These are phyloP conservation scores for Sebastes trivittatus DNA, from an alignment of 2,797 vertebrate genomes.

Conservation along the genomic window DNA sequence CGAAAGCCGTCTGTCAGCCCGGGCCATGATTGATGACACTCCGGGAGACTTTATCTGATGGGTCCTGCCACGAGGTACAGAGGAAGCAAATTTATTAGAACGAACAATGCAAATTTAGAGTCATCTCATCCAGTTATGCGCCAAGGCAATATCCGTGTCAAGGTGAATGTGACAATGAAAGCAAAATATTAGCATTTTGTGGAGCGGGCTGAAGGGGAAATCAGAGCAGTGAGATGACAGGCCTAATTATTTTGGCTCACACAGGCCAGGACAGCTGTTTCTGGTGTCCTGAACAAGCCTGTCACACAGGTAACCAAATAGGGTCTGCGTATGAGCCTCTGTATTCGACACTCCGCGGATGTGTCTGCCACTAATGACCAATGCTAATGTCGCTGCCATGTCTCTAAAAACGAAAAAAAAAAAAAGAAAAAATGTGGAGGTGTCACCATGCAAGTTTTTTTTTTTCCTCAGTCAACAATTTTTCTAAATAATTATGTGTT, in stretches of 20 bases:
- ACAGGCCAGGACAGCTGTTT: slow-evolving; percentile 99
- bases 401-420: slow-evolving; percentile 79
- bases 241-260: slow-evolving; percentile 99
- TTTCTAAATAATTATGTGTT: slow-evolving; percentile 94
- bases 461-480: slow-evolving; percentile 94
- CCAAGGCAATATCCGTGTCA: slow-evolving; percentile 99
- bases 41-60: slow-evolving; percentile 99
- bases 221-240: slow-evolving; percentile 99
- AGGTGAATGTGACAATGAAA: slow-evolving; percentile 99
- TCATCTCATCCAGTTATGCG: slow-evolving; percentile 99
- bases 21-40: slow-evolving; percentile 99
- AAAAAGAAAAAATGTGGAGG: slow-evolving; percentile 81
- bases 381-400: slow-evolving; percentile 99
- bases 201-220: slow-evolving; percentile 98
- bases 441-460: slow-evolving; percentile 86
- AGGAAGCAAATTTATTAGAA: slow-evolving; percentile 99
- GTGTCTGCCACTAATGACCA: slow-evolving; percentile 99
- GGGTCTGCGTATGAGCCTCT: slow-evolving; percentile 94
- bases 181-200: slow-evolving; percentile 99
- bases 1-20: slow-evolving; percentile 97
- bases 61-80: slow-evolving; percentile 94
- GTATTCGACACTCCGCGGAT: slow-evolving; percentile 92
- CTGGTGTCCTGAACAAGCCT: slow-evolving; percentile 99
- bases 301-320: slow-evolving; percentile 99
- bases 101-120: slow-evolving; percentile 99